Percentiles rank a stretch among this genome's conserved stretches.
These are phyloP conservation scores for Stegophylla sp. DNA, from an alignment of 2,888 invertebrate genomes.

Conservation along the genomic window DNA sequence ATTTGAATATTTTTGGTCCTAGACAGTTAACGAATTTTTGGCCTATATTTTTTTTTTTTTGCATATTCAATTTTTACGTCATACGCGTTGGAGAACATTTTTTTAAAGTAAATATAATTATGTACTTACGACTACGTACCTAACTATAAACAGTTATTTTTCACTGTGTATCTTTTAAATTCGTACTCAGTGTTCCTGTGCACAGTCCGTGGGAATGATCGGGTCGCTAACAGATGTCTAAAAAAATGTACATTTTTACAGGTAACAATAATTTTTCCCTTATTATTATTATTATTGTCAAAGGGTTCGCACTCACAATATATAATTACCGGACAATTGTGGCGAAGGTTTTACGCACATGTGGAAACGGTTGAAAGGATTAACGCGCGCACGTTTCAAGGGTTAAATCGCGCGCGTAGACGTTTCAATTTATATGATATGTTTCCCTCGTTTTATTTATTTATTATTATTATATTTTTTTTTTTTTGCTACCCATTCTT, in stretches of 20 bases:
- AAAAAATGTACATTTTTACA: neutral
- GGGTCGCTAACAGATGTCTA: constrained; percentile 32
- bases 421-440: constrained; percentile 48
- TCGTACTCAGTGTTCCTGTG: neutral
- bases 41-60: too few species aligned
- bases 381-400: constrained; percentile 37
- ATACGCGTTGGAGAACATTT: too few species aligned
- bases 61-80: too few species aligned
- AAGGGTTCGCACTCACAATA: constrained; percentile 49
- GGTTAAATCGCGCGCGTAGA: constrained; percentile 41
- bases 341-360: constrained; percentile 54
- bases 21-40: too few species aligned
- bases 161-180: too few species aligned
- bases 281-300: constrained; percentile 19
- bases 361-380: constrained; percentile 58
- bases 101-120: too few species aligned
- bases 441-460: constrained; percentile 43
- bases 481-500: constrained; percentile 1
- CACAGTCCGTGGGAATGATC: constrained; percentile 40
- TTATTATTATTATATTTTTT: neutral
- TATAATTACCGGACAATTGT: constrained; percentile 57
- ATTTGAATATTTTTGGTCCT: too few species aligned
- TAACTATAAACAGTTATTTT: too few species aligned
- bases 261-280: constrained; percentile 4
- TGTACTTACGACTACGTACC: too few species aligned